Evolutionary conservation across 2,888 invertebrate species (phyloP).

Genomic region (Acleris sparsana): DNA sequence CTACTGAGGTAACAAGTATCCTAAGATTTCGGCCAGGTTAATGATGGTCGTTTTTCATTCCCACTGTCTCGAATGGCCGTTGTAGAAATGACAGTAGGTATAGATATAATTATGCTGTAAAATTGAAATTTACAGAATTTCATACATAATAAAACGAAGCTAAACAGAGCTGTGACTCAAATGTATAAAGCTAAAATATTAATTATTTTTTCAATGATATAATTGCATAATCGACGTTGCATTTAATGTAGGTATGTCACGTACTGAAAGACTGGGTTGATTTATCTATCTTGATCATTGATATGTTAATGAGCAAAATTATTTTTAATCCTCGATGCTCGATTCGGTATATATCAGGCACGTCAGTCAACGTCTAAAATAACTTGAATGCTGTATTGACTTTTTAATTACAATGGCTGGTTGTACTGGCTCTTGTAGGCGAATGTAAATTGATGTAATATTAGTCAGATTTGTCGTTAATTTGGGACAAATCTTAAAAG

Average conservation of each 20-base stretch:
- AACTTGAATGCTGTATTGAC: neutral
- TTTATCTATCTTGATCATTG: neutral
- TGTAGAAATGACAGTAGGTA: slow-evolving; percentile 42
- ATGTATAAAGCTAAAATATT: slow-evolving; percentile 54
- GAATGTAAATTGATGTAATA: neutral
- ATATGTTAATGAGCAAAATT: no score
- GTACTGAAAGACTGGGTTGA: slow-evolving; percentile 60
- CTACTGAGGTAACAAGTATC: no score
- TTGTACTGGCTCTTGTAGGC: neutral
- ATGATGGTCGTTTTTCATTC: neutral
- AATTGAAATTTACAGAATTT: neutral
- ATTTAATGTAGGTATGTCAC: slow-evolving; percentile 53
- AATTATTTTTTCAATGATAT: slow-evolving; percentile 77
- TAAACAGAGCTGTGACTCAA: slow-evolving; percentile 63
- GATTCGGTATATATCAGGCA: no score
- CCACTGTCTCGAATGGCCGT: neutral
- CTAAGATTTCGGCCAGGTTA: neutral
- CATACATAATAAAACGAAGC: slow-evolving; percentile 51
- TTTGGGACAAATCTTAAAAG: neutral
- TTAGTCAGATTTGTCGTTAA: neutral
- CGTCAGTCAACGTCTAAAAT: no score
- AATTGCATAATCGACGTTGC: slow-evolving; percentile 61
- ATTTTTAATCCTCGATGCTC: no score
- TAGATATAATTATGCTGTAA: neutral
- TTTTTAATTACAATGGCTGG: neutral